phyloP scores from a whole-genome alignment of 2,888 invertebrate genomes.

The Ischnura elegans region DNA sequence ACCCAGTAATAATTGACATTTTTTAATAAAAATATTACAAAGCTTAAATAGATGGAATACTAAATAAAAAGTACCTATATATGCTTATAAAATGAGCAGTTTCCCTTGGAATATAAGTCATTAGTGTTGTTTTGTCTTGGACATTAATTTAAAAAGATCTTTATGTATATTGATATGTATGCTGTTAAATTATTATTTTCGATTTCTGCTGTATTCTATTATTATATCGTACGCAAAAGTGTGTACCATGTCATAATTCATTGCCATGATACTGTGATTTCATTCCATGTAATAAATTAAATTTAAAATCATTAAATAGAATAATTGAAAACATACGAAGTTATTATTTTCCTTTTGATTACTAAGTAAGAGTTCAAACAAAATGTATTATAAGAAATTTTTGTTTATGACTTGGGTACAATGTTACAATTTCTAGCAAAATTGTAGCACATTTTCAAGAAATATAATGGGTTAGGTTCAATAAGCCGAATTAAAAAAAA shows the following conservation, averaged over 20 bases:
- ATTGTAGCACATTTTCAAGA: neutral
- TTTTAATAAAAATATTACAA: conserved; percentile 53
- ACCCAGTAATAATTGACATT: conserved; percentile 49
- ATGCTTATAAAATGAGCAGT: conserved; percentile 65
- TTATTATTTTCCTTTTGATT: conserved; percentile 48
- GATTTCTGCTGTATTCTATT: conserved; percentile 55
- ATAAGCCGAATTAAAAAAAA: neutral
- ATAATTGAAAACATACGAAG: conserved; percentile 61
- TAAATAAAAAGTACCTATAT: conserved; percentile 40
- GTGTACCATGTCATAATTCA: conserved; percentile 59
- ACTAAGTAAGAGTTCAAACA: neutral
- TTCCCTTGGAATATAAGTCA: conserved; percentile 57
- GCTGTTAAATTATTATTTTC: conserved; percentile 66
- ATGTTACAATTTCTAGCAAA: neutral
- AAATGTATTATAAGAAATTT: neutral
- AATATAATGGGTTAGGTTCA: neutral
- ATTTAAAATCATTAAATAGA: conserved; percentile 66
- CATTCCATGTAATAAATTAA: conserved; percentile 67
- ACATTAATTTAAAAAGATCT: conserved; percentile 60
- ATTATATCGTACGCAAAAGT: conserved; percentile 58
- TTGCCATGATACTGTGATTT: conserved; percentile 67
- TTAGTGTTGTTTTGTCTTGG: conserved; percentile 67
- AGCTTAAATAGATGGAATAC: conserved; percentile 57
- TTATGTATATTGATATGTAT: conserved; percentile 66
- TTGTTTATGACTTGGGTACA: neutral